These are phyloP conservation scores for Chorisops tibialis DNA, from an alignment of 2,888 invertebrate species.

Conservation along the genomic window DNA sequence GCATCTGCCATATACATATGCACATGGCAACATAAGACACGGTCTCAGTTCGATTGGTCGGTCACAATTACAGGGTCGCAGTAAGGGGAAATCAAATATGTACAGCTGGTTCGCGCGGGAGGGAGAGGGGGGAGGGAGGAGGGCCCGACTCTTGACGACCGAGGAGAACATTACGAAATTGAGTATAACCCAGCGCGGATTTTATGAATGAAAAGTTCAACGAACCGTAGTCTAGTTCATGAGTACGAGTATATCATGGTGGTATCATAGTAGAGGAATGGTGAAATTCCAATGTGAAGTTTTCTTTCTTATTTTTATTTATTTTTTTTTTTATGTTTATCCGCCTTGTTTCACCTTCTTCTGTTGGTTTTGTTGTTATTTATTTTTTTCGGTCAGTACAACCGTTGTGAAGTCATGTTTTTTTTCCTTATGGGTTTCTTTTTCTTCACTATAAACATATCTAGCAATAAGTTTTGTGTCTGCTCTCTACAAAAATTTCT, in stretches of 20 bases:
- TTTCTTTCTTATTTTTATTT: conserved; percentile 8
- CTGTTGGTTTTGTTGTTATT: conserved; percentile 2
- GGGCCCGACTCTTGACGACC: background rate
- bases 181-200: conserved; percentile 38
- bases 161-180: conserved; percentile 38
- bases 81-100: too few species aligned
- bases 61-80: too few species aligned
- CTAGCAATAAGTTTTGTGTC: too few species aligned
- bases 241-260: conserved; percentile 7
- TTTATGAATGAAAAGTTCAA: conserved; percentile 48
- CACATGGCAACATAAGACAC: background rate
- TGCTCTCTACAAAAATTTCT: background rate
- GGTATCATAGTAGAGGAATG: conserved; percentile 21
- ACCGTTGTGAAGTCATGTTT: background rate
- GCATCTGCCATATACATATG: conserved; percentile 5
- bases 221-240: conserved; percentile 37
- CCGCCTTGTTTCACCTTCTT: background rate
- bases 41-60: too few species aligned
- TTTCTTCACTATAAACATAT: background rate
- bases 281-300: conserved; percentile 27
- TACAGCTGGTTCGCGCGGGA: background rate
- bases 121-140: conserved; percentile 3
- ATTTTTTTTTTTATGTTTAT: conserved; percentile 8
- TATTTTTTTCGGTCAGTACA: background rate
- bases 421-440: conserved; percentile 15